These are phyloP conservation scores for Cottoperca gobio DNA, from an alignment of 2,797 vertebrate genomes.

Conservation along the genomic window DNA sequence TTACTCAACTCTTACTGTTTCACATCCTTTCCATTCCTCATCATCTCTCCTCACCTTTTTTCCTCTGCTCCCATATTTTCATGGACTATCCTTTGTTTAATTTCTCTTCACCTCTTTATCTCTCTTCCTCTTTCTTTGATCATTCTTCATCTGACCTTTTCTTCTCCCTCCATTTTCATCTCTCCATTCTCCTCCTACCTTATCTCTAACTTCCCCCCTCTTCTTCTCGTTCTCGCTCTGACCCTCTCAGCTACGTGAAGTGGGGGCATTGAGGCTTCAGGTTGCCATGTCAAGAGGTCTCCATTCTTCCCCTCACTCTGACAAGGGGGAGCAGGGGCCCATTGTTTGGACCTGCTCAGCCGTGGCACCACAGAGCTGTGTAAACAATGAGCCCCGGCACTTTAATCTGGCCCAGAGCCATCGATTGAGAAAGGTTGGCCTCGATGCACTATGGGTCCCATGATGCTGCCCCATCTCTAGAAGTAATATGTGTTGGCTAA, in stretches of 20 bases:
- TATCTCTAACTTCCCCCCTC: conserved; percentile 60
- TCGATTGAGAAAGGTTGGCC: conserved; percentile 61
- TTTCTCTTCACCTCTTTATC: not conserved
- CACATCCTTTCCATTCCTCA: not conserved
- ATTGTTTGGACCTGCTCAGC: conserved; percentile 82
- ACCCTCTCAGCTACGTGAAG: conserved; percentile 82
- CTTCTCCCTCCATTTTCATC: conserved; percentile 19
- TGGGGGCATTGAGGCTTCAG: conserved; percentile 84
- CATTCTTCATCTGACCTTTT: not conserved
- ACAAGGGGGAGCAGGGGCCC: conserved; percentile 79
- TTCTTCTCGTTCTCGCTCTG: conserved; percentile 61
- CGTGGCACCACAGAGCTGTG: conserved; percentile 78
- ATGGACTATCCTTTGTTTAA: not conserved
- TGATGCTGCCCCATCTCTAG: conserved; percentile 43
- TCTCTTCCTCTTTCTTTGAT: not conserved
- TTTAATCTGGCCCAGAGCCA: conserved; percentile 80
- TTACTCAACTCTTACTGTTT: not conserved
- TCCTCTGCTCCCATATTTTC: not conserved
- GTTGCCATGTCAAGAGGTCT: conserved; percentile 85
- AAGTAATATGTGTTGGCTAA: conserved; percentile 27
- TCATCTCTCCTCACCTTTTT: not conserved
- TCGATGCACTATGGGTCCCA: conserved; percentile 53
- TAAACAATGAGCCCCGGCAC: conserved; percentile 79
- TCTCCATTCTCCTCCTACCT: conserved; percentile 39
- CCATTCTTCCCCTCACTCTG: conserved; percentile 80